Conservation (phyloP, 2,888 invertebrate genomes). For the Eulithis testata region DNA sequence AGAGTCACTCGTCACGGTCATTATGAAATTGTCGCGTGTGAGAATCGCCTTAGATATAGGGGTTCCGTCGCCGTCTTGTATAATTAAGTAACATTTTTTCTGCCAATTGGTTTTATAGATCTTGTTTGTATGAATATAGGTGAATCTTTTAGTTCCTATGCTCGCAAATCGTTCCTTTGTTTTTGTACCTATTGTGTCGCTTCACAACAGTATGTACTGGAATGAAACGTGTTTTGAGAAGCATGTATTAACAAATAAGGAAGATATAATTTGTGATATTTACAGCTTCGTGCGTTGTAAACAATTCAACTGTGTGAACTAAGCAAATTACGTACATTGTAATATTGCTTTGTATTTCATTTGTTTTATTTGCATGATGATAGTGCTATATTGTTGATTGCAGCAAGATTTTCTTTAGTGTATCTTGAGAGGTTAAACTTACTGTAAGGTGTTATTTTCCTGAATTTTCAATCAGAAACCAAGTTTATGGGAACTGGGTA, state of each 20-base stretch:
- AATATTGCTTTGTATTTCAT: background rate
- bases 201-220: constrained; percentile 1
- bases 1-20: constrained; percentile 50
- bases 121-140: too few relatives aligned
- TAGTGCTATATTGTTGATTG: too few relatives aligned
- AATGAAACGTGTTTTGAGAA: constrained; percentile 8
- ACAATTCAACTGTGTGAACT: background rate
- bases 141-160: too few relatives aligned
- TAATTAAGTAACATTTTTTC: too few relatives aligned
- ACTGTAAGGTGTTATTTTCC: background rate
- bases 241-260: constrained; percentile 16
- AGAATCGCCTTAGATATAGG: constrained; percentile 9
- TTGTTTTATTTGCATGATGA: background rate
- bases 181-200: constrained; percentile 11
- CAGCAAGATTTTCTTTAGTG: background rate
- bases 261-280: constrained; percentile 11
- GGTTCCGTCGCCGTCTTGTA: constrained; percentile 24
- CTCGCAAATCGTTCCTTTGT: background rate
- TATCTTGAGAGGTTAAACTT: background rate
- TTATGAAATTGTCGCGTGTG: constrained; percentile 43
- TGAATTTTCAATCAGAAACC: too few relatives aligned
- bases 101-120: too few relatives aligned
- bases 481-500: too few relatives aligned
- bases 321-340: background rate
- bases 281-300: too few relatives aligned